Percentiles rank a stretch among this genome's conserved stretches.
phyloP scores from a whole-genome alignment of 2,113 vertebrate genomes.

The Chunga burmeisteri region DNA sequence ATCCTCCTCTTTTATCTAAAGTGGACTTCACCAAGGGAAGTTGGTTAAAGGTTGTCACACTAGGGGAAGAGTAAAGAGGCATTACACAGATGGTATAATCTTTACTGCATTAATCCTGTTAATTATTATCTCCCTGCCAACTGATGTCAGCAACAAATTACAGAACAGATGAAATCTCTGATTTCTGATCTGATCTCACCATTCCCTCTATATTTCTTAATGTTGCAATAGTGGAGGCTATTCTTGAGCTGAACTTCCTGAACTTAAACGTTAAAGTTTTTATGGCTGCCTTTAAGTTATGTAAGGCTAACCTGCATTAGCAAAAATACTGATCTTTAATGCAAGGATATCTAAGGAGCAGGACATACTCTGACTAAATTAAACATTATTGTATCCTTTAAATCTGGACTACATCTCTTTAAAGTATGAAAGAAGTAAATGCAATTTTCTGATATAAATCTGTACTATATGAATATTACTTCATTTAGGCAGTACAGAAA shows the following conservation, averaged over 20 bases:
- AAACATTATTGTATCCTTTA: background rate
- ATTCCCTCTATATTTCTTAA: background rate
- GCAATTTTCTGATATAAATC: background rate
- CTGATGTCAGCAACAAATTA: background rate
- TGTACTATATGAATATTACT: background rate
- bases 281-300: background rate
- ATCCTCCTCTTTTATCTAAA: background rate
- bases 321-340: background rate
- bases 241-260: background rate
- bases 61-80: background rate
- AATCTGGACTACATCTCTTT: background rate
- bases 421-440: background rate
- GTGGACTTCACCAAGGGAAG: background rate
- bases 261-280: background rate
- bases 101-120: conserved; percentile 21
- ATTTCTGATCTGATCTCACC: background rate
- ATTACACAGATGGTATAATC: background rate
- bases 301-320: background rate
- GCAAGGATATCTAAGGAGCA: background rate
- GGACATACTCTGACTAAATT: background rate
- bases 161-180: background rate
- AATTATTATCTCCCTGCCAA: conserved; percentile 14
- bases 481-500: background rate
- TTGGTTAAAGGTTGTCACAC: background rate
- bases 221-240: background rate